phyloP scores from a whole-genome alignment of 2,888 invertebrate species.

The Chironomus tentans region DNA sequence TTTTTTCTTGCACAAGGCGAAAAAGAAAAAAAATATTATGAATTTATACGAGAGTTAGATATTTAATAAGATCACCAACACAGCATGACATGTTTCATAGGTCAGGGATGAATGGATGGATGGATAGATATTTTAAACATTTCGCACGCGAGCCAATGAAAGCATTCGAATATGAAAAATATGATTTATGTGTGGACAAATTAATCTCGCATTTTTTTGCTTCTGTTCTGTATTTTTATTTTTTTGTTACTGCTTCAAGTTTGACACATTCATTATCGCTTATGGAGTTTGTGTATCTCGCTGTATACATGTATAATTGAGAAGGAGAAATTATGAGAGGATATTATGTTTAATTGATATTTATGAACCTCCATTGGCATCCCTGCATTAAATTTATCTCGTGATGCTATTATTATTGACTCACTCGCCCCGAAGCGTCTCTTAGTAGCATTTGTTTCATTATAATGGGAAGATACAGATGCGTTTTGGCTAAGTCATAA shows the following conservation, averaged over 20 bases:
- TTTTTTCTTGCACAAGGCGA: neutral
- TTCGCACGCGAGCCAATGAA: constrained; percentile 9
- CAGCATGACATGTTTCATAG: neutral
- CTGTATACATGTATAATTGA: neutral
- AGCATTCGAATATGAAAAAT: neutral
- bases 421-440: neutral
- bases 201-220: constrained; percentile 18
- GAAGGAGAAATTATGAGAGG: neutral
- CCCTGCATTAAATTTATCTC: constrained; percentile 1
- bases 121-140: neutral
- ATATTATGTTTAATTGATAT: constrained; percentile 8
- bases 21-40: no score
- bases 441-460: no score
- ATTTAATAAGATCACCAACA: neutral
- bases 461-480: no score
- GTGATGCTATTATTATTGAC: constrained; percentile 23
- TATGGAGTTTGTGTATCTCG: neutral
- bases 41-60: neutral
- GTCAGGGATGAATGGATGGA: constrained; percentile 18
- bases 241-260: neutral
- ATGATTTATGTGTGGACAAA: constrained; percentile 22
- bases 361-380: neutral
- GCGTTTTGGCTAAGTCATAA: no score
- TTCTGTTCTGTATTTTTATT: neutral
- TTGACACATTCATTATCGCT: constrained; percentile 25